A percentile compares a stretch with the other conserved stretches of the same genome.
These are phyloP conservation scores for Procambarus virginalis DNA, from an alignment of 1,140 invertebrate genomes.

Conservation along the genomic window DNA sequence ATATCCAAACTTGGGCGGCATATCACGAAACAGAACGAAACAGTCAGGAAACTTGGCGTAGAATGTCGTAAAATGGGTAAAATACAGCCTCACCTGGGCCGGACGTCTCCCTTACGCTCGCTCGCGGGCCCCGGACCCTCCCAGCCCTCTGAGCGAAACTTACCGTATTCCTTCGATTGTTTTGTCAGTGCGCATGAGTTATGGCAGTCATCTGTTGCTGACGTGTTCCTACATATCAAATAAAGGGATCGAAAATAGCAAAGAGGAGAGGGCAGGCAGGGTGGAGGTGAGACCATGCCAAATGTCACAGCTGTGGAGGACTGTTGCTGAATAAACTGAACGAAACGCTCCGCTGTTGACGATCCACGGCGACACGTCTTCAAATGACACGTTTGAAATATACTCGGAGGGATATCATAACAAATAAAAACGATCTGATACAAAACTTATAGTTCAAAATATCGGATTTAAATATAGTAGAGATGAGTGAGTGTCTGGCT, in stretches of 20 bases:
- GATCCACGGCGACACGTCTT: background rate
- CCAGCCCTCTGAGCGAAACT: conserved; percentile 34
- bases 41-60: conserved; percentile 52
- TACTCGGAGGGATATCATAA: conserved; percentile 34
- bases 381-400: conserved; percentile 56
- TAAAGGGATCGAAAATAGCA: conserved; percentile 23
- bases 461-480: conserved; percentile 58
- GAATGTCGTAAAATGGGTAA: conserved; percentile 64
- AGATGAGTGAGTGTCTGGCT: conserved; percentile 46
- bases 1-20: conserved; percentile 33
- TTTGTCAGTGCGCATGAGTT: conserved; percentile 56
- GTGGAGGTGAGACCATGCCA: background rate
- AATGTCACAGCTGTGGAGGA: background rate
- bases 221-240: conserved; percentile 30
- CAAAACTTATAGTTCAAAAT: conserved; percentile 56
- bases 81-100: conserved; percentile 61
- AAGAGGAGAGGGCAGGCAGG: background rate
- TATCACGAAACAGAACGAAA: conserved; percentile 60
- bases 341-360: conserved; percentile 6
- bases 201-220: conserved; percentile 46
- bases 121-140: conserved; percentile 39
- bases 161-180: conserved; percentile 59
- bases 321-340: background rate
- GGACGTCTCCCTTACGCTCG: conserved; percentile 61
- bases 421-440: conserved; percentile 54